Percentiles rank a stretch among this genome's conserved stretches.
Evolutionary conservation across 1,140 invertebrate genomes (phyloP).

Genomic region (Anthonomus grandis): DNA sequence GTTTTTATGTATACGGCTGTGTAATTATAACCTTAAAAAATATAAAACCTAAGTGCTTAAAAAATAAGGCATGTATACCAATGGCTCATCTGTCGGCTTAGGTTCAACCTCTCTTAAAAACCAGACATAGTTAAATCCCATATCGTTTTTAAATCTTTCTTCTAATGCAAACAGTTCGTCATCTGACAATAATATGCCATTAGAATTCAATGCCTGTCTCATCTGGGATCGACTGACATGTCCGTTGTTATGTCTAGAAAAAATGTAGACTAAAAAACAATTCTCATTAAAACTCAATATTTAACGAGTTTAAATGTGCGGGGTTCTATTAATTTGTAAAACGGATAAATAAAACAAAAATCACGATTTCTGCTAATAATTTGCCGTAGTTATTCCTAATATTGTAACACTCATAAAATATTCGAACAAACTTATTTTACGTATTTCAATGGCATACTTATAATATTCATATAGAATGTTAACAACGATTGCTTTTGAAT

Average conservation of each 20-base stretch:
- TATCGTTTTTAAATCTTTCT: constrained; percentile 62
- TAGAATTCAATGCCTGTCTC: constrained; percentile 60
- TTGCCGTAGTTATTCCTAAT: too few relatives aligned
- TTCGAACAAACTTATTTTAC: too few relatives aligned
- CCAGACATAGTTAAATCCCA: constrained; percentile 66
- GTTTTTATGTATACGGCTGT: background rate
- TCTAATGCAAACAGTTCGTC: constrained; percentile 65
- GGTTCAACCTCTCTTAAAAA: constrained; percentile 61
- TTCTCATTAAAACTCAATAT: too few relatives aligned
- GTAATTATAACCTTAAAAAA: background rate
- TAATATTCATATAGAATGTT: too few relatives aligned
- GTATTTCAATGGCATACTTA: too few relatives aligned
- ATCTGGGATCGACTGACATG: constrained; percentile 65
- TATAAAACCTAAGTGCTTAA: background rate
- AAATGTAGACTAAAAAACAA: too few relatives aligned
- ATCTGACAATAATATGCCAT: constrained; percentile 59
- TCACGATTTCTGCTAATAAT: too few relatives aligned
- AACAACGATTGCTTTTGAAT: too few relatives aligned
- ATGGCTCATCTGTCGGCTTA: constrained; percentile 39
- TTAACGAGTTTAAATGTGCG: too few relatives aligned
- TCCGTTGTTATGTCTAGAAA: constrained; percentile 59
- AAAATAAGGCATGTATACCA: constrained; percentile 35
- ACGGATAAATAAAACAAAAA: too few relatives aligned
- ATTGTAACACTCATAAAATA: too few relatives aligned
- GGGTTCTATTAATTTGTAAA: too few relatives aligned